Evolutionary conservation across 2,888 invertebrate genomes (phyloP).

Genomic region (Megastigmus dorsalis): DNA sequence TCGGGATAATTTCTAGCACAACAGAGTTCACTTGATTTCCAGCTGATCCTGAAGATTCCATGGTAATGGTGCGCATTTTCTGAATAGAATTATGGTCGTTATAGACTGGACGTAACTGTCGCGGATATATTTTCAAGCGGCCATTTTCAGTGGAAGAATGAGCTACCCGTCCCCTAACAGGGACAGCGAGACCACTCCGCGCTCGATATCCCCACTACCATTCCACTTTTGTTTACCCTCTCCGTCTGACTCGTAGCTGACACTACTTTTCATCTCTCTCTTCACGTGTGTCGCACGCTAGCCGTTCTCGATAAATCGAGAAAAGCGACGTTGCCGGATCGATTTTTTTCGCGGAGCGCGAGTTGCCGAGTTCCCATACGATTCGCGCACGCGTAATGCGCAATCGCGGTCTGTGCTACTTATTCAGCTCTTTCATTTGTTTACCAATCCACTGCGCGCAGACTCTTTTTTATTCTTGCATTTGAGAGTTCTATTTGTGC

Average conservation of each 20-base stretch:
- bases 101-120: slow-evolving; percentile 17
- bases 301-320: slow-evolving; percentile 31
- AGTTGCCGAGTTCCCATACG: no score
- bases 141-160: slow-evolving; percentile 65
- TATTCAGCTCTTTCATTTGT: no score
- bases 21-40: slow-evolving; percentile 57
- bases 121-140: slow-evolving; percentile 62
- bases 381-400: no score
- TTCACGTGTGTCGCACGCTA: background rate
- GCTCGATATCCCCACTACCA: background rate
- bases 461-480: no score
- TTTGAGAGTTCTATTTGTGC: no score
- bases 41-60: slow-evolving; percentile 63
- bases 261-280: background rate
- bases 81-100: slow-evolving; percentile 23
- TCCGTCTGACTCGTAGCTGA: no score
- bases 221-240: background rate
- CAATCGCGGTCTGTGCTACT: no score
- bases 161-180: no score
- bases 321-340: slow-evolving; percentile 33
- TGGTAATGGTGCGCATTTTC: slow-evolving; percentile 64
- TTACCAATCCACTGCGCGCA: no score
- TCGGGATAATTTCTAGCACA: slow-evolving; percentile 31
- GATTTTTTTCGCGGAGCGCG: no score
- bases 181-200: background rate